Evolutionary conservation across 2,888 invertebrate species (phyloP).

Genomic region (Cremastobaeus sp.): DNA sequence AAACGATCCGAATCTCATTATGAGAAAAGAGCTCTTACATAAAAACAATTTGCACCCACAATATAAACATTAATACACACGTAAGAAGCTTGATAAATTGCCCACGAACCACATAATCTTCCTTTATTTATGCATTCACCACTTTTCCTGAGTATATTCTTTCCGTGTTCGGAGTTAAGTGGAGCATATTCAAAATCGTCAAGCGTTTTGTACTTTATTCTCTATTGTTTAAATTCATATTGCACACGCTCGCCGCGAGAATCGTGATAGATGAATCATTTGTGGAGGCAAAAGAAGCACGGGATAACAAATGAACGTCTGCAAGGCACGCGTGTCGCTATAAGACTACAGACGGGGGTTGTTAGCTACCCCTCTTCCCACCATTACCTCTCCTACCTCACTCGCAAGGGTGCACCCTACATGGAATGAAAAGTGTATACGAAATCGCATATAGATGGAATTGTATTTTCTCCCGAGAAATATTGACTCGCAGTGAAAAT

Average conservation of each 20-base stretch:
- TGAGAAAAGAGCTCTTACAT: too few species aligned
- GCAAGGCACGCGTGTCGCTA: slow-evolving; percentile 37
- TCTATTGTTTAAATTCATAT: slow-evolving; percentile 10
- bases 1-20: too few species aligned
- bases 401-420: slow-evolving; percentile 24
- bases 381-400: slow-evolving; percentile 38
- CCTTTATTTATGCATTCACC: too few species aligned
- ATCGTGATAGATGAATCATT: slow-evolving; percentile 41
- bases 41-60: too few species aligned
- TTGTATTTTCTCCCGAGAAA: background rate
- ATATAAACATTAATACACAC: too few species aligned
- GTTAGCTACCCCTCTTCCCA: slow-evolving; percentile 46
- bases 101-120: too few species aligned
- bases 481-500: too few species aligned
- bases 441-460: slow-evolving; percentile 10
- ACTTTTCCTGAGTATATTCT: too few species aligned
- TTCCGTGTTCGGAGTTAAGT: background rate
- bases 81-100: too few species aligned
- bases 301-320: slow-evolving; percentile 28
- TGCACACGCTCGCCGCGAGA: slow-evolving; percentile 3
- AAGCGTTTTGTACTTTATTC: background rate
- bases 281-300: slow-evolving; percentile 18
- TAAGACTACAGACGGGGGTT: slow-evolving; percentile 32
- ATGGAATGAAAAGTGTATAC: slow-evolving; percentile 32
- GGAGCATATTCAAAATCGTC: background rate